Evolutionary conservation across 2,797 vertebrate genomes (phyloP), one percentile per base, ranked within the genome.

Genomic region (Sus cebifrons): DNA sequence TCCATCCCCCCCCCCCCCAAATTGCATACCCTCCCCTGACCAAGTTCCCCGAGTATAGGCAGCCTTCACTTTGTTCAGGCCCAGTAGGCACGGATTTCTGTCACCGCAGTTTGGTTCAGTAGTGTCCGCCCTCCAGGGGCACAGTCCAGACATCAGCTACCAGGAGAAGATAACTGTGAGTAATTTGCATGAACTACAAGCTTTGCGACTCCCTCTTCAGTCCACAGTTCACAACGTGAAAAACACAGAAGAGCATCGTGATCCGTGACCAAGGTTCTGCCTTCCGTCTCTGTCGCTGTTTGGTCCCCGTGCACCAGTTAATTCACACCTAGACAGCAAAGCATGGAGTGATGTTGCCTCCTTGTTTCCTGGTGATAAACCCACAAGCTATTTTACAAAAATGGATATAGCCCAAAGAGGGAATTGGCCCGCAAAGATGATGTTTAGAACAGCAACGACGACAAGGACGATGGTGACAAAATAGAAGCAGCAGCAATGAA

Each of bases 251-350:
- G 27, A 10, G 3, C 2, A 0, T 1, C 1, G 4, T 36, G 25
- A 11, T 11, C 4, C 0, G 0, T 0, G 6, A 23, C 18, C 29
- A 0, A 4, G 71, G 40, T 64, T 0, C 32, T 14, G 62, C 68
- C 32, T n/a, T 32, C 23, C 1, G 20, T 0, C 16, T 16, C 84
- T 71, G 7, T 16, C 0, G 0, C 36, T 9, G 5, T n/a, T 11
- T 14, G 94, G 44, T 32, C 27, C 1, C 49, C 0, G 14, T 0
- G 0, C 9, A 1, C 8, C 32, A 36, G 44, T 81, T 11, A 3
- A 4, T 40, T 67, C 82, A 21, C 1, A 7, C 25, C 7, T n/a
- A 40, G 71, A 20, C 36, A 29, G 29, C n/a, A 40, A n/a, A 9
- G 12, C 1, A 1, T 1, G 4, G 2, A 12, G 15, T 7, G 23